A percentile compares a stretch with the other conserved stretches of the same genome.
phyloP scores from a whole-genome alignment of 2,113 vertebrate species.

The Menura novaehollandiae region DNA sequence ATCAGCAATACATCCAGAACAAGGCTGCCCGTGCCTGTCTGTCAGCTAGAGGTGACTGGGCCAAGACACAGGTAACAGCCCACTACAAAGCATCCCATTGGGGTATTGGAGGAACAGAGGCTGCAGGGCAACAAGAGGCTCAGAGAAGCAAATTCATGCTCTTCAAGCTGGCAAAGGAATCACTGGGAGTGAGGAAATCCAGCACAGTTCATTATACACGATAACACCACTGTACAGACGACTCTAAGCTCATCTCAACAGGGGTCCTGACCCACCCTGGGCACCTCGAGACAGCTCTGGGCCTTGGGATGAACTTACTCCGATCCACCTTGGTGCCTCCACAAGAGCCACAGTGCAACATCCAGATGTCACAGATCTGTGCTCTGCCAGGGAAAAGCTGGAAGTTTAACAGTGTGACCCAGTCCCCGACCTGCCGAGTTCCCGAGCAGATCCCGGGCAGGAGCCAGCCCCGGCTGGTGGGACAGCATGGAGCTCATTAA shows the following conservation, averaged over 20 bases:
- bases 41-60: not conserved
- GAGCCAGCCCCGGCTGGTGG: not conserved
- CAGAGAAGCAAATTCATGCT: not conserved
- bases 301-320: not conserved
- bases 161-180: not conserved
- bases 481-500: not conserved
- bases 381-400: not conserved
- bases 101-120: fast-evolving
- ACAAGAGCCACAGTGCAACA: not conserved
- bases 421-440: fast-evolving
- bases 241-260: not conserved
- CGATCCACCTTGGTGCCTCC: not conserved
- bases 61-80: not conserved
- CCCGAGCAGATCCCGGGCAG: not conserved
- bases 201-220: fast-evolving
- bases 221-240: fast-evolving
- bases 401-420: not conserved
- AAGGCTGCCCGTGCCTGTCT: fast-evolving
- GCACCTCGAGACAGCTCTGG: fast-evolving
- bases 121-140: not conserved
- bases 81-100: fast-evolving
- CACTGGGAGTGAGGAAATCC: not conserved
- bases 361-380: not conserved
- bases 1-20: not conserved
- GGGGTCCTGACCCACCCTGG: not conserved